Evolutionary conservation across 2,113 vertebrate species (phyloP), one percentile per base, ranked within the genome.

Genomic region (Macrotus californicus): DNA sequence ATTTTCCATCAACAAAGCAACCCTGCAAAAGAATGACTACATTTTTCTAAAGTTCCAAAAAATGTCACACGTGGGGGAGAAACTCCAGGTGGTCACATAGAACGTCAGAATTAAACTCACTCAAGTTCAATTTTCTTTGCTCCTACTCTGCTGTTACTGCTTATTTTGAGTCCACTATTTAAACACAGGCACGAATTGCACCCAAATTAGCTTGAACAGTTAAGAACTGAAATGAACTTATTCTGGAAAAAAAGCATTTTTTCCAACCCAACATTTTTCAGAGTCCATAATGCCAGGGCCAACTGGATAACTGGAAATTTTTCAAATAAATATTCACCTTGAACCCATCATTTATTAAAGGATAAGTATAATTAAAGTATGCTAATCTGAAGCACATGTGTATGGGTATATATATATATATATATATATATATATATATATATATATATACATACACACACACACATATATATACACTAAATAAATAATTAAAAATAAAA

Each of bases 21-120:
- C 77, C n/a, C 67, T 79, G 87, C n/a, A 86, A 96, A 95, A 91
- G 69, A 86, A 87, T 2, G n/a, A 59, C n/a, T 43, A 36, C 39
- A 29, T 85, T 93, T 89, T 72, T 43, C 82, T 70, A 31, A 91
- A 82, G 86, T 93, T 77, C 48, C 50, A 5, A 31, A 80, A 95
- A 77, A 73, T 64, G 54, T 93, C 46, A 83, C 70, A 18, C 19
- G 2, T 7, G 3, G 10, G 72, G 46, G 67, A 4, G 13, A 56
- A 39, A 34, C 76, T 69, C 94, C 70, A 82, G 84, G 83, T 36
- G 21, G 66, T 46, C 64, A 48, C 46, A 56, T 0, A n/a, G 46
- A 36, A 72, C 31, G 50, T 87, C 67, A 77, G 48, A 73, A 88
- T 72, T 41, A 77, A 46, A 75, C 84, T 79, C 41, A 83, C 64